Percentiles rank a stretch among this genome's conserved stretches.
Conservation (phyloP, 2,888 invertebrate genomes). For the Zaprionus obscuricornis region DNA sequence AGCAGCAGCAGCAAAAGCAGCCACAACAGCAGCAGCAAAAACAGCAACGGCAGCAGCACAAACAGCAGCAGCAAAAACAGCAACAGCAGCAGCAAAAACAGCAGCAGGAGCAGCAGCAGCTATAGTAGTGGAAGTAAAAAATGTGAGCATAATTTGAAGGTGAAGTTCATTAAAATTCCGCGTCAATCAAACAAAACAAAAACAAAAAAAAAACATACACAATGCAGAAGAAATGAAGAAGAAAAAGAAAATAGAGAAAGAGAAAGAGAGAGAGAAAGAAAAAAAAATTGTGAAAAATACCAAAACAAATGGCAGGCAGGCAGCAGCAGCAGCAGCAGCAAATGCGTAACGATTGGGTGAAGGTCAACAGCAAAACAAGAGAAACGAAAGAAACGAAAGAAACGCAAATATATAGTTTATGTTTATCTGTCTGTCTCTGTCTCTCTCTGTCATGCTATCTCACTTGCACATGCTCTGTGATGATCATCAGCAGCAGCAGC, state of each 20-base stretch:
- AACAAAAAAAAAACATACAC: slow-evolving; percentile 42
- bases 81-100: too few species aligned
- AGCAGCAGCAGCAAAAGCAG: too few species aligned
- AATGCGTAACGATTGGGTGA: slow-evolving; percentile 60
- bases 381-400: background rate
- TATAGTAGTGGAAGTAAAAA: too few species aligned
- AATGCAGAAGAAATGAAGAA: too few species aligned
- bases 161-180: slow-evolving; percentile 77
- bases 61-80: background rate
- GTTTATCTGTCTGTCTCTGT: slow-evolving; percentile 9
- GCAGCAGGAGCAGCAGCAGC: too few species aligned
- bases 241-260: too few species aligned
- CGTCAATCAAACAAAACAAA: slow-evolving; percentile 53
- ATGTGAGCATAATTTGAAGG: too few species aligned
- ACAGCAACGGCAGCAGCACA: background rate
- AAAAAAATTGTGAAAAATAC: too few species aligned
- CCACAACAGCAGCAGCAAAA: slow-evolving; percentile 2
- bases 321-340: too few species aligned
- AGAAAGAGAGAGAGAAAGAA: too few species aligned
- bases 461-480: slow-evolving; percentile 1
- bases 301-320: too few species aligned
- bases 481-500: slow-evolving; percentile 10
- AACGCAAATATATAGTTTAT: slow-evolving; percentile 29
- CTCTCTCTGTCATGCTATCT: background rate
- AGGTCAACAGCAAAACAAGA: slow-evolving; percentile 48